Evolutionary conservation across 2,113 vertebrate genomes (phyloP).

Genomic region (Narcine bancroftii): DNA sequence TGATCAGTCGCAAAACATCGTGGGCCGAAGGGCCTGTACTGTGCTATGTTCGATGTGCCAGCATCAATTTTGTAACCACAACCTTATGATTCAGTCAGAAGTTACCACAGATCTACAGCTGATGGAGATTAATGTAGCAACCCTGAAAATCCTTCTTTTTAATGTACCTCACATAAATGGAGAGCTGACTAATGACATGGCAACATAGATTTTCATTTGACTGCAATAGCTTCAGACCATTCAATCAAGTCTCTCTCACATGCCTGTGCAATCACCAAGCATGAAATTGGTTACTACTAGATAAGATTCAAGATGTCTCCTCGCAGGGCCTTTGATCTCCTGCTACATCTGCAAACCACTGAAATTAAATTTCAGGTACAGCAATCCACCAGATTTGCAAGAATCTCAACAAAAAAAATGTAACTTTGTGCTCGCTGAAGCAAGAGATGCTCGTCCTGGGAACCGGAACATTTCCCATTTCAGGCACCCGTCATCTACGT

Average conservation of each 20-base stretch:
- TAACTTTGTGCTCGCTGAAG: neutral
- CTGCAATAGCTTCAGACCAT: neutral
- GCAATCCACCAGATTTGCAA: neutral
- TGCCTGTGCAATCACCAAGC: no score
- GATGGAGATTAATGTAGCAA: neutral
- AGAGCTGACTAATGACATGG: neutral
- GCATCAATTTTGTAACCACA: neutral
- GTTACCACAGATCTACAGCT: neutral
- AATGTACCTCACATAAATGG: neutral
- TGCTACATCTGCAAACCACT: neutral
- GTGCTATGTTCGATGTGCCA: no score
- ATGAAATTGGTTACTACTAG: conserved; percentile 18
- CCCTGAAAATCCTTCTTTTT: neutral
- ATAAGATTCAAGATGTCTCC: conserved; percentile 16
- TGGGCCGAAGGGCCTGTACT: no score
- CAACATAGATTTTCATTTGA: conserved; percentile 23
- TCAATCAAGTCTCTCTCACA: neutral
- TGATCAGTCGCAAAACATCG: no score
- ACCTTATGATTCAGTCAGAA: neutral
- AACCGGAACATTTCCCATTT: conserved; percentile 6
- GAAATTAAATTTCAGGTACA: conserved; percentile 16
- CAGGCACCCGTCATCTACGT: neutral
- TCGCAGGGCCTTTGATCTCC: neutral
- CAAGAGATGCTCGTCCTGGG: neutral
- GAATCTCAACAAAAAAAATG: conserved; percentile 8